phyloP scores from a whole-genome alignment of 2,113 vertebrate genomes.

The Neolamprologus tretocephalus region DNA sequence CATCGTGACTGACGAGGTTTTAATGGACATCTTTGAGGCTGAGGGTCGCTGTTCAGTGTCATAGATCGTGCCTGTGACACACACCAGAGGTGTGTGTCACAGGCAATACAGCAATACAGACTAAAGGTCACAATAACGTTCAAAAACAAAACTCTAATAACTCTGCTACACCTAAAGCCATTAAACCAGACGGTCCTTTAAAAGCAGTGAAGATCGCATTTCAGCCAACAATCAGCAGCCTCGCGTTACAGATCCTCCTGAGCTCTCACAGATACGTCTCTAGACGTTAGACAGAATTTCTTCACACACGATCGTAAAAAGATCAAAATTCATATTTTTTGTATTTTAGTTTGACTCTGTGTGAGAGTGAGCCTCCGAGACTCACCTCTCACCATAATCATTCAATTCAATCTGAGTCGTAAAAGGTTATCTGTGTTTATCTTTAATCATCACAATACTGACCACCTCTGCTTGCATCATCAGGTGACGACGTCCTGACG shows the following conservation, averaged over 20 bases:
- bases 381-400: not conserved
- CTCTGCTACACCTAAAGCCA: not conserved
- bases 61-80: not conserved
- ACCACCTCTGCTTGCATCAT: not conserved
- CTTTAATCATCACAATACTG: not conserved
- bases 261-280: not conserved
- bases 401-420: not conserved
- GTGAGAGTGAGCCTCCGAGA: not conserved
- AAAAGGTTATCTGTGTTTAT: not conserved
- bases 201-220: not conserved
- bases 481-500: conserved; percentile 77
- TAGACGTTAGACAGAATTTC: not conserved
- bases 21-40: not conserved
- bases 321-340: not conserved
- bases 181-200: not conserved
- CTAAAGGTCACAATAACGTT: not conserved
- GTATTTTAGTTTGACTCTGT: not conserved
- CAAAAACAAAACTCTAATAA: not conserved
- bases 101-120: not conserved
- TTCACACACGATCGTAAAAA: not conserved
- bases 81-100: too few species aligned
- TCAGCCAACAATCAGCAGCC: not conserved
- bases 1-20: not conserved
- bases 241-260: not conserved
- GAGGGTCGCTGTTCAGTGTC: not conserved